Percentiles rank a stretch among this genome's conserved stretches.
Conservation (phyloP, 2,797 vertebrate genomes). For the Sebastiscus tertius region DNA sequence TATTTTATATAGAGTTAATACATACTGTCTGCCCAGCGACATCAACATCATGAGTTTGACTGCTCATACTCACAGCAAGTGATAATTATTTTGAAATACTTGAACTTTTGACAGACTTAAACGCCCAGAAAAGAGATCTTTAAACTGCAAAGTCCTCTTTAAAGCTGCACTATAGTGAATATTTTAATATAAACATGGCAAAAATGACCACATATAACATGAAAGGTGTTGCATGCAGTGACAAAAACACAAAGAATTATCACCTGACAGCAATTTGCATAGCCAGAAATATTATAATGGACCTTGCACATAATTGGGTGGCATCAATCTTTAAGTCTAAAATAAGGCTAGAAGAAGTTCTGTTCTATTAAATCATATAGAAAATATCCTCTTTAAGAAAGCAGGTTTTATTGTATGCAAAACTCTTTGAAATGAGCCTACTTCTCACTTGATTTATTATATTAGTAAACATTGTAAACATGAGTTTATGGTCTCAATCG, state of each 20-base stretch:
- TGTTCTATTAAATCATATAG: background rate
- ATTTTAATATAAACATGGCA: background rate
- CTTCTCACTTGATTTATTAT: no score
- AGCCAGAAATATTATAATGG: background rate
- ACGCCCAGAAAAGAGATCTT: background rate
- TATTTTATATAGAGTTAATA: background rate
- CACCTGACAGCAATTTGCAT: background rate
- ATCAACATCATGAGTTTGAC: background rate
- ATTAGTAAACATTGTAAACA: no score
- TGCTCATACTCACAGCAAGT: background rate
- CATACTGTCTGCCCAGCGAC: background rate
- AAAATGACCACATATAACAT: background rate
- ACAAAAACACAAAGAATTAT: background rate
- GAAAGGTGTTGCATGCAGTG: background rate
- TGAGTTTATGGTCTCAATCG: no score
- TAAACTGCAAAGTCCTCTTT: background rate
- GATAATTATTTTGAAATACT: background rate
- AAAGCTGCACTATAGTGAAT: background rate
- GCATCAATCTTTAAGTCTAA: background rate
- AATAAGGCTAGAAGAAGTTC: background rate
- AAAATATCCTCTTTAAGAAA: background rate
- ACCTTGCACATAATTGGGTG: background rate
- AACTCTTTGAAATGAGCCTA: no score
- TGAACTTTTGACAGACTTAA: background rate
- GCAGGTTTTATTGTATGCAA: background rate